Evolutionary conservation across 2,888 invertebrate species (phyloP), one percentile per base, ranked within the genome.

Genomic region (Cheilosia pagana): DNA sequence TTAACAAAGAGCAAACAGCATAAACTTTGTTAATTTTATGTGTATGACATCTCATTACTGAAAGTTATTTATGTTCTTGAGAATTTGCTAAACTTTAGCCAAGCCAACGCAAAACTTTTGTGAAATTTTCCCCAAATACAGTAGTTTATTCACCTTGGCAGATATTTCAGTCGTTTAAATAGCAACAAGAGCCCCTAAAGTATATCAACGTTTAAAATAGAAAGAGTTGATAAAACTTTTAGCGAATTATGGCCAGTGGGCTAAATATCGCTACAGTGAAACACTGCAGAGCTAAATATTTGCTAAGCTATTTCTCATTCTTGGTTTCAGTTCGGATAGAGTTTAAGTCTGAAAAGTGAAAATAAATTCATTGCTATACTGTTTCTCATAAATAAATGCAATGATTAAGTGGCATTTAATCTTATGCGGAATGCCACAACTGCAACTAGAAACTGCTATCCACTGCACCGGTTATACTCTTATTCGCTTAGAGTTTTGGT

Each of bases 191-290:
- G 14, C 25, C 31, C 43, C 43, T 43, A 16, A 70, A 57, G 57
- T 57, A 48, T 16, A 70, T 48, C 35, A 57, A 16, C 68, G 45
- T 57, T 57, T 16, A 35, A 70, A 57, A 57, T 45, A 35, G 35
- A 70, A 70, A 48, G 35, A 45, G 23, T 70, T 57, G 68, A 48
- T 70, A 57, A 70, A 70, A 70, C 21, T 70, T 70, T 70, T 45
- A 3, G 21, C 31, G 8, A 2, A 10, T 7, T 12, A 23, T 16
- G 48, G 19, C 31, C 31, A 62, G 4, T 14, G 45, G 45, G 10
- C 19, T 23, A 31, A 31, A 6, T 55, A 19, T 7, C 28, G 39
- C 21, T 35, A 70, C 19, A 52, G 8, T 52, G 52, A 21, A 28
- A 60, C 19, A 48, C 28, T n/a, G n/a, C 25, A 5, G 28, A 43